A percentile compares a stretch with the other conserved stretches of the same genome.
phyloP scores from a whole-genome alignment of 2,888 invertebrate genomes.

The Stomorhina lunata region DNA sequence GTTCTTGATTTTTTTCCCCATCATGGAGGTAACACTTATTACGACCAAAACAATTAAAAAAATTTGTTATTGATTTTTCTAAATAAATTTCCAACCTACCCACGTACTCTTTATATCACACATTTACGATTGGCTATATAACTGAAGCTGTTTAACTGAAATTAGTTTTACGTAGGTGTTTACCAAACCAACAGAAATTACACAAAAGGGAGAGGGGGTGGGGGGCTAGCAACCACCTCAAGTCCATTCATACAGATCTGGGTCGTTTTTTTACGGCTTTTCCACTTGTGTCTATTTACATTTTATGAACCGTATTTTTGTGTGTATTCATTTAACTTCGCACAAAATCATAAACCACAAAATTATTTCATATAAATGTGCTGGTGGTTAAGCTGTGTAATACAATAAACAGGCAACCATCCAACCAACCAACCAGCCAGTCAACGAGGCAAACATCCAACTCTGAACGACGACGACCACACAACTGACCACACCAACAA shows the following conservation, averaged over 20 bases:
- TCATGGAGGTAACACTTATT: too few species aligned
- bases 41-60: too few species aligned
- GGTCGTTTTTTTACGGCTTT: background rate
- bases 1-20: too few species aligned
- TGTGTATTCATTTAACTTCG: slow-evolving; percentile 14
- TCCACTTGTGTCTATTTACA: background rate
- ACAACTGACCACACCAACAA: slow-evolving; percentile 24
- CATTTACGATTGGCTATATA: slow-evolving; percentile 13
- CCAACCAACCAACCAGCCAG: background rate
- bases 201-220: background rate
- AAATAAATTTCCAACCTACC: too few species aligned
- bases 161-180: slow-evolving; percentile 42
- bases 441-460: background rate
- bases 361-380: slow-evolving; percentile 45
- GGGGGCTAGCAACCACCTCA: slow-evolving; percentile 14
- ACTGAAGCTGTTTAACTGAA: slow-evolving; percentile 36
- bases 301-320: too few species aligned
- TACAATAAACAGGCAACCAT: background rate
- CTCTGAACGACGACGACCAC: too few species aligned
- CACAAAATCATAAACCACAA: slow-evolving; percentile 43
- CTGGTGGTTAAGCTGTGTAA: slow-evolving; percentile 10
- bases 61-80: too few species aligned
- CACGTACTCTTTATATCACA: background rate
- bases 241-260: slow-evolving; percentile 22
- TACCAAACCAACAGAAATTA: slow-evolving; percentile 46